Conservation (phyloP, 1,140 invertebrate genomes). For the Bombyx mori region ASM3026992v2 NC_085118.1:8248001-8248500, state of each 20-base stretch:
- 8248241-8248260: slow-evolving; percentile 62
- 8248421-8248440: too few relatives aligned
- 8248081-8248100: slow-evolving; percentile 70
- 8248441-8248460: too few relatives aligned
- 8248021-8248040: slow-evolving; percentile 13
- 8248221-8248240: slow-evolving; percentile 55
- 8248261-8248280: slow-evolving; percentile 36
- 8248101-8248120: slow-evolving; percentile 55
- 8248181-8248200: slow-evolving; percentile 58
- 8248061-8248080: slow-evolving; percentile 65
- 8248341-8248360: too few relatives aligned
- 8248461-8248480: too few relatives aligned
- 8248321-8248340: too few relatives aligned
- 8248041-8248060: slow-evolving; percentile 58
- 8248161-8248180: slow-evolving; percentile 36
- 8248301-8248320: slow-evolving; percentile 11
- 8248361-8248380: too few relatives aligned
- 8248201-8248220: slow-evolving; percentile 59
- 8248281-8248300: slow-evolving; percentile 27
- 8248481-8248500: too few relatives aligned
- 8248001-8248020: not conserved
- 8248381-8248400: too few relatives aligned
- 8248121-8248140: slow-evolving; percentile 27
- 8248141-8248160: slow-evolving; percentile 30
- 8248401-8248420: too few relatives aligned